These are phyloP conservation scores for Macroteleia sp. DNA, from an alignment of 2,888 invertebrate genomes.

Conservation along the genomic window DNA sequence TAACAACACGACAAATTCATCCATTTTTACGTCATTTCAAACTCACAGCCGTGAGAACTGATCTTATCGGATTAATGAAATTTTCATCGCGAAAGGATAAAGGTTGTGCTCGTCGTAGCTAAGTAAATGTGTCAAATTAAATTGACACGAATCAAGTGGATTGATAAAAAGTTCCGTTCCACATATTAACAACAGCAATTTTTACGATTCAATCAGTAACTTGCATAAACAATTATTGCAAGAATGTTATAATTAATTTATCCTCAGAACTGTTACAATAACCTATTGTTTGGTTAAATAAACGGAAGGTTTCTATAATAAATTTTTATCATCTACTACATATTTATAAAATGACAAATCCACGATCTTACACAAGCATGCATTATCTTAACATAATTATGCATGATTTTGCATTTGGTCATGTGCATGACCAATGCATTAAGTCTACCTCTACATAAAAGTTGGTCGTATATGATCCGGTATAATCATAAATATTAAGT, in stretches of 20 bases:
- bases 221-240: too few species aligned
- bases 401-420: conserved; percentile 30
- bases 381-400: conserved; percentile 37
- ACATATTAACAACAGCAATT: too few species aligned
- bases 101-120: conserved; percentile 14
- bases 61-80: conserved; percentile 44
- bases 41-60: conserved; percentile 38
- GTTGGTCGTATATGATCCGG: conserved; percentile 21
- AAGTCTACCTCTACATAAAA: not conserved
- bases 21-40: conserved; percentile 35
- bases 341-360: too few species aligned
- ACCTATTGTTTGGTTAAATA: too few species aligned
- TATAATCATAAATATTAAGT: conserved; percentile 50
- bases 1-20: conserved; percentile 38
- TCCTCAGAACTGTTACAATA: too few species aligned
- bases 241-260: too few species aligned
- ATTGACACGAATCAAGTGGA: not conserved
- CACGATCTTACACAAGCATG: conserved; percentile 18
- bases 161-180: conserved; percentile 12
- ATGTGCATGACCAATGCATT: conserved; percentile 28
- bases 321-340: too few species aligned
- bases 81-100: conserved; percentile 37
- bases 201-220: too few species aligned
- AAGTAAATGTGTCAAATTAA: conserved; percentile 33
- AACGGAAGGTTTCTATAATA: too few species aligned